phyloP scores from a whole-genome alignment of 2,888 invertebrate species.

The Lapara coniferarum region DNA sequence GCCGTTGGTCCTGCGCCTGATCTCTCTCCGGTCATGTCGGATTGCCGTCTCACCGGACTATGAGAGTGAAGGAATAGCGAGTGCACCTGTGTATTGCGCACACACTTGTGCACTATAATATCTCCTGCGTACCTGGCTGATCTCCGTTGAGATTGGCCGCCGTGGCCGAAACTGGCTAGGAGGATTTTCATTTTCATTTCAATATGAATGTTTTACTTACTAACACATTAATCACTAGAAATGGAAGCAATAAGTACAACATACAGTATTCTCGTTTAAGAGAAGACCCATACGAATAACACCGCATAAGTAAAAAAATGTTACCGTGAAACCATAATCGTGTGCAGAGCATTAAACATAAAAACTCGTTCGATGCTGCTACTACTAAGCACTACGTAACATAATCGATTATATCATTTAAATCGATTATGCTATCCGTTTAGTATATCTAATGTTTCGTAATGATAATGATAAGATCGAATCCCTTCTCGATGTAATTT shows the following conservation, averaged over 20 bases:
- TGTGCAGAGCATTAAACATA: conserved; percentile 17
- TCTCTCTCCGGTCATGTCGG: no score
- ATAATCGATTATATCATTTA: neutral
- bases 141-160: no score
- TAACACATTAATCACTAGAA: neutral
- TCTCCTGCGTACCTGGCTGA: no score
- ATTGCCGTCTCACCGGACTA: no score
- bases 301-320: neutral
- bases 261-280: no score
- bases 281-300: neutral
- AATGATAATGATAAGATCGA: conserved; percentile 16
- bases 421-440: conserved; percentile 11
- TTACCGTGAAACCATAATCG: conserved; percentile 16
- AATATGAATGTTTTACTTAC: no score
- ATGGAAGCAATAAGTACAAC: neutral
- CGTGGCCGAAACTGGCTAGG: no score
- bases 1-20: no score
- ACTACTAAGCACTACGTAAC: neutral
- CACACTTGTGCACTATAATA: no score
- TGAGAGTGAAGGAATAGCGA: no score
- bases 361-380: conserved; percentile 10
- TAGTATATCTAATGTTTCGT: neutral
- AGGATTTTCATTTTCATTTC: no score
- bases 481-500: neutral
- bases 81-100: no score